phyloP scores from a whole-genome alignment of 2,888 invertebrate genomes.

The Drosophila maculinotata region DNA sequence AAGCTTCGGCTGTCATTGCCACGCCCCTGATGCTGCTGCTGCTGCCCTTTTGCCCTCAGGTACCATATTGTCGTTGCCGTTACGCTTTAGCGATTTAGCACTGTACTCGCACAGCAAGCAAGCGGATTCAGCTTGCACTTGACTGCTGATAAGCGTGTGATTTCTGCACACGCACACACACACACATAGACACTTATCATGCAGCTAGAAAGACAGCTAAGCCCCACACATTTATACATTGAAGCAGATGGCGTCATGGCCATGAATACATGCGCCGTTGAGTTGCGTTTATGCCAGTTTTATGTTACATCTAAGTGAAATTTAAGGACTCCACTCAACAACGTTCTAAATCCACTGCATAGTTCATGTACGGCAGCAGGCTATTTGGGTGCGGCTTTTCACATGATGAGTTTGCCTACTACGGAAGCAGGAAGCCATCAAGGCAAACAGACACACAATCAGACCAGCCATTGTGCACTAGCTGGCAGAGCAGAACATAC shows the following conservation, averaged over 20 bases:
- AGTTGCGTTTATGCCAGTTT: slow-evolving; percentile 77
- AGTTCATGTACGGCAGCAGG: slow-evolving; percentile 50
- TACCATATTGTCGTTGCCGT: slow-evolving; percentile 73
- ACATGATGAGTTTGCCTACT: slow-evolving; percentile 67
- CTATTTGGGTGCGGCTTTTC: slow-evolving; percentile 52
- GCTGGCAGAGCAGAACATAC: slow-evolving; percentile 35
- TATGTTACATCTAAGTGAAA: slow-evolving; percentile 82
- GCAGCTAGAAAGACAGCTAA: slow-evolving; percentile 16
- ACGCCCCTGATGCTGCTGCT: slow-evolving; percentile 26
- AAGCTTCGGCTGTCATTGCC: slow-evolving; percentile 66
- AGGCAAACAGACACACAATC: slow-evolving; percentile 36
- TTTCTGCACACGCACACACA: slow-evolving; percentile 50
- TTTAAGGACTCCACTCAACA: slow-evolving; percentile 81
- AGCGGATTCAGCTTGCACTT: slow-evolving; percentile 79
- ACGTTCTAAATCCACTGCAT: slow-evolving; percentile 71
- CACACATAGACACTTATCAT: slow-evolving; percentile 15
- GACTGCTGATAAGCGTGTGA: slow-evolving; percentile 80
- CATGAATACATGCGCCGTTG: slow-evolving; percentile 75
- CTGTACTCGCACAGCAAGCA: slow-evolving; percentile 64
- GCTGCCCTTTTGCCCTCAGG: slow-evolving; percentile 7
- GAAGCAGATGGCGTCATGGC: slow-evolving; percentile 51
- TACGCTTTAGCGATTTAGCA: slow-evolving; percentile 77
- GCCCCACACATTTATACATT: slow-evolving; percentile 17
- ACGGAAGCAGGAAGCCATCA: slow-evolving; percentile 76
- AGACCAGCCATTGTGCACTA: slow-evolving; percentile 20